A percentile compares a stretch with the other conserved stretches of the same genome.
phyloP scores from a whole-genome alignment of 2,113 vertebrate species.

The Thermophis baileyi region DNA sequence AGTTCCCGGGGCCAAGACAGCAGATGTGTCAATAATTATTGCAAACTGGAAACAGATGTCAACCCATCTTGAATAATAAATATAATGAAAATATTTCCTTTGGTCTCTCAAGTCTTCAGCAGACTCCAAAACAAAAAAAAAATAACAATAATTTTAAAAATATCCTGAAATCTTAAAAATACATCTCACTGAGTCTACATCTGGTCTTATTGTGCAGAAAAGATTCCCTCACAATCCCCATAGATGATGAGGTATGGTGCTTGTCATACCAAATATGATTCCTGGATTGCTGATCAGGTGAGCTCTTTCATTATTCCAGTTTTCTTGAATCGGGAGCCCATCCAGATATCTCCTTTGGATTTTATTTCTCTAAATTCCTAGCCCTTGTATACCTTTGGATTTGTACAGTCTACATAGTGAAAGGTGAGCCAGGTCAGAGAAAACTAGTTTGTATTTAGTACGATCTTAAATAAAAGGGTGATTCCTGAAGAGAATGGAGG shows the following conservation, averaged over 20 bases:
- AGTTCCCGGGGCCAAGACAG: constrained; percentile 75
- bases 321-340: not conserved
- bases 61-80: constrained; percentile 75
- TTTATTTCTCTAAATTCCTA: not conserved
- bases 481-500: not conserved
- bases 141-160: constrained; percentile 43
- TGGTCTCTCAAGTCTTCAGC: constrained; percentile 68
- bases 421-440: not conserved
- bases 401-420: not conserved
- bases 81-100: constrained; percentile 78
- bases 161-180: constrained; percentile 56
- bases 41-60: constrained; percentile 82
- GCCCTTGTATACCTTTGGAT: not conserved
- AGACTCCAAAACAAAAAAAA: constrained; percentile 51
- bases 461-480: not conserved
- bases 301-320: not conserved
- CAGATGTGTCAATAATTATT: constrained; percentile 86
- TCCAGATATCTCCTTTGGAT: not conserved
- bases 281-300: not conserved
- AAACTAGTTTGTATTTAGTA: constrained; percentile 21
- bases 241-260: constrained; percentile 10
- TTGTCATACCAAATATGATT: constrained; percentile 9
- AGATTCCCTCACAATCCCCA: constrained; percentile 36
- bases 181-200: constrained; percentile 36
- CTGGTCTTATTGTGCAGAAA: constrained; percentile 48